Conservation (phyloP, 1,140 invertebrate species). For the Hylaeus anthracinus region DNA sequence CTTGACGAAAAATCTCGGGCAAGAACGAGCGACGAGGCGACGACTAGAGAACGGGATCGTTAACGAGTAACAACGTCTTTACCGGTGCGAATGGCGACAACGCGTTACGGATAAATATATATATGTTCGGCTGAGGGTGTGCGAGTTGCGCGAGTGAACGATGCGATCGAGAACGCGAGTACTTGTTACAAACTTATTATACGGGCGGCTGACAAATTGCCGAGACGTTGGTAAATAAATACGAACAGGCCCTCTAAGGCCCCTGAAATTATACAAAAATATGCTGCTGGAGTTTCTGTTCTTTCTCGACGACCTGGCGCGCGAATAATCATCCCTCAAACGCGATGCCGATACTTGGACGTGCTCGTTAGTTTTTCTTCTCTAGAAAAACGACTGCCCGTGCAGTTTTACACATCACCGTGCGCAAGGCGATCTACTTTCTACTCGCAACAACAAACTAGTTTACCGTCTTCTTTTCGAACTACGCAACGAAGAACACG, state of each 20-base stretch:
- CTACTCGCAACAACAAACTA: no score
- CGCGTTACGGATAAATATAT: not conserved
- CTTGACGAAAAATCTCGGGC: not conserved
- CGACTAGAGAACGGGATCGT: slow-evolving; percentile 27
- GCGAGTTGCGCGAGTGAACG: slow-evolving; percentile 48
- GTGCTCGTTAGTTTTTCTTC: no score
- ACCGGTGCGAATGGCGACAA: slow-evolving; percentile 15
- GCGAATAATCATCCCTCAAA: not conserved
- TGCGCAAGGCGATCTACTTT: no score
- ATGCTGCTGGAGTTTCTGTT: not conserved
- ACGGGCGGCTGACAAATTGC: slow-evolving; percentile 63
- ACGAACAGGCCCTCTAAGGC: slow-evolving; percentile 40
- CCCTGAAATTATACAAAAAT: slow-evolving; percentile 38
- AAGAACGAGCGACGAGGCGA: not conserved
- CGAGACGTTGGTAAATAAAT: slow-evolving; percentile 71
- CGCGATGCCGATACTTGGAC: no score
- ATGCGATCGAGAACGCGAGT: slow-evolving; percentile 59
- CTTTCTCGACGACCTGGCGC: not conserved
- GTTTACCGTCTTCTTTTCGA: no score
- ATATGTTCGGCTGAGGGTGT: slow-evolving; percentile 31
- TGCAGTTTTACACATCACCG: no score
- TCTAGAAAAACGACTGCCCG: no score
- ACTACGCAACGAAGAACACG: no score
- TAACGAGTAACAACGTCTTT: slow-evolving; percentile 20
- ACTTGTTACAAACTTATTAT: slow-evolving; percentile 75